These are phyloP conservation scores for Mormyrops attenuatus DNA, from an alignment of 2,797 vertebrate species.

Conservation along the genomic window DNA sequence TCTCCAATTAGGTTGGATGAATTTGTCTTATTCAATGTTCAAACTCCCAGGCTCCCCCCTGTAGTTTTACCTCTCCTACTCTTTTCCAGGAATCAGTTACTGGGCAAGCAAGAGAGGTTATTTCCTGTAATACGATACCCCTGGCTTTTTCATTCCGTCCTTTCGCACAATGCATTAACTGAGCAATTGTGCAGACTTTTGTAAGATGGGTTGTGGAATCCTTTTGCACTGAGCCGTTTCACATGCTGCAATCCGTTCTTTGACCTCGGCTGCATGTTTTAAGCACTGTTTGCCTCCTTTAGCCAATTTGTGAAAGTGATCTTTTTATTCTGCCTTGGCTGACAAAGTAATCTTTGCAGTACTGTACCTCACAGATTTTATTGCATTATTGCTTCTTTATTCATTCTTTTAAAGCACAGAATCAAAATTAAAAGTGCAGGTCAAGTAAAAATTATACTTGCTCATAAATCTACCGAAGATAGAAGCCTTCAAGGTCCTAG, in stretches of 20 bases:
- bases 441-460: neutral
- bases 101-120: conserved; percentile 70
- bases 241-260: conserved; percentile 22
- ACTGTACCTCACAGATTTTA: too few relatives aligned
- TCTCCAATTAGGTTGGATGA: conserved; percentile 96
- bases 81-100: conserved; percentile 75
- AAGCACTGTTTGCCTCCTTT: conserved; percentile 23
- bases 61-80: neutral
- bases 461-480: neutral
- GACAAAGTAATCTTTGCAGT: neutral
- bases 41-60: conserved; percentile 60
- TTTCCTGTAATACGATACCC: conserved; percentile 93
- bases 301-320: conserved; percentile 24
- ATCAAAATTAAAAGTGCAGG: neutral
- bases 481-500: neutral
- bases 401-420: neutral
- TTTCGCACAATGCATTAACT: conserved; percentile 78
- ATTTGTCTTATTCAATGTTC: conserved; percentile 85
- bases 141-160: conserved; percentile 75
- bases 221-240: conserved; percentile 32
- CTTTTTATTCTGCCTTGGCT: neutral
- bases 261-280: conserved; percentile 23
- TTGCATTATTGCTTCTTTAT: neutral
- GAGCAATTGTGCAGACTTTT: conserved; percentile 62
- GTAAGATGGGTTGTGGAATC: conserved; percentile 47